Percentiles rank a stretch among this genome's conserved stretches.
phyloP scores from a whole-genome alignment of 2,888 invertebrate species.

The Thymelicus acteon region DNA sequence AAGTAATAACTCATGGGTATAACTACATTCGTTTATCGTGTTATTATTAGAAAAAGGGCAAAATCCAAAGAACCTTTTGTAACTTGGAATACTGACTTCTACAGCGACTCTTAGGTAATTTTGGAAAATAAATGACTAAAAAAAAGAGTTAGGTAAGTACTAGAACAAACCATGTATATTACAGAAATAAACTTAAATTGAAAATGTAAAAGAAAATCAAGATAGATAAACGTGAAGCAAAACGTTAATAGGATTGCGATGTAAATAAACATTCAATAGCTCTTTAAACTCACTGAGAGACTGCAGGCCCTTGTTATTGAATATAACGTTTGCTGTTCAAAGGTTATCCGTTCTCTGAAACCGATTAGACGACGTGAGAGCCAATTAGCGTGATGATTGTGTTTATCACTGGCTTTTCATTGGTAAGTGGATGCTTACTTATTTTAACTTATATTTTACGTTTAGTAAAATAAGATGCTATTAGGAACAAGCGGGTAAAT shows the following conservation, averaged over 20 bases:
- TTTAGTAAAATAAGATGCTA: not conserved
- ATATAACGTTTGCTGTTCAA: slow-evolving; percentile 5
- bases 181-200: not conserved
- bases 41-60: too few relatives aligned
- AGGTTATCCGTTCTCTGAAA: not conserved
- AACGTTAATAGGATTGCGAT: too few relatives aligned
- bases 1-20: too few relatives aligned
- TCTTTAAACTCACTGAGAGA: slow-evolving; percentile 3
- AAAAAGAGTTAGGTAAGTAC: too few relatives aligned
- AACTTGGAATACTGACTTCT: too few relatives aligned
- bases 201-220: not conserved
- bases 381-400: slow-evolving; percentile 16
- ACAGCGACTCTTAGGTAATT: too few relatives aligned
- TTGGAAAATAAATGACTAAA: too few relatives aligned
- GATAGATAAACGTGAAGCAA: not conserved
- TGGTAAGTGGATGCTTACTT: not conserved
- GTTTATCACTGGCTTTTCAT: slow-evolving; percentile 5
- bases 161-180: too few relatives aligned
- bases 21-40: too few relatives aligned
- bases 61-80: too few relatives aligned
- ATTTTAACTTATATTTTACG: not conserved
- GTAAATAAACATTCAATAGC: not conserved
- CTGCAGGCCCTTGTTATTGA: slow-evolving; percentile 8
- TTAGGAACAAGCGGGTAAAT: too few relatives aligned
- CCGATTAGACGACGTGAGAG: slow-evolving; percentile 10